These are phyloP conservation scores for Aramus guarauna DNA, from an alignment of 2,113 vertebrate genomes.

Conservation along the genomic window DNA sequence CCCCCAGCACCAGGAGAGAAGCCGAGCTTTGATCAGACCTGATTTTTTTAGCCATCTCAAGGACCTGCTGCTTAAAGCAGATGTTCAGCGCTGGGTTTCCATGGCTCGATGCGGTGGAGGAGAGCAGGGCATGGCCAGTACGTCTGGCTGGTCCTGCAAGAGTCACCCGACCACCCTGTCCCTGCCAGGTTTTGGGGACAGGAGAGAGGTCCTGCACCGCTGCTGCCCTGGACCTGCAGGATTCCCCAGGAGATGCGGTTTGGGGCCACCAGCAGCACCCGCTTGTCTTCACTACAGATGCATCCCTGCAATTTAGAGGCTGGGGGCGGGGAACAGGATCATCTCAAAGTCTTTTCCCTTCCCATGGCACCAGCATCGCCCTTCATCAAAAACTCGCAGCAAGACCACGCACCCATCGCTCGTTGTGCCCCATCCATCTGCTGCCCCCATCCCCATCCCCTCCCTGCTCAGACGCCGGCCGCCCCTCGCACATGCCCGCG, in stretches of 20 bases:
- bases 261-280: not conserved
- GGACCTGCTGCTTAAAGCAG: not conserved
- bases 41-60: not conserved
- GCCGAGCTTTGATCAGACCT: not conserved
- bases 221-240: not conserved
- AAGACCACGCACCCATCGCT: accelerated
- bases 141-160: not conserved
- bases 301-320: not conserved
- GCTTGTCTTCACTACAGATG: accelerated
- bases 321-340: no score
- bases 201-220: not conserved
- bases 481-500: not conserved
- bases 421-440: not conserved
- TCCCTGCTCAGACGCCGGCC: accelerated
- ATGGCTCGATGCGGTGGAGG: accelerated
- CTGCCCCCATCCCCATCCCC: not conserved
- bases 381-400: not conserved
- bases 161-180: accelerated
- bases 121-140: not conserved
- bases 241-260: not conserved
- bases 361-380: not conserved
- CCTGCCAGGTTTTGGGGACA: not conserved
- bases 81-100: not conserved
- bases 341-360: not conserved
- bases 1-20: not conserved